phyloP scores from a whole-genome alignment of 2,113 vertebrate species.

The Rhombomys opimus region DNA sequence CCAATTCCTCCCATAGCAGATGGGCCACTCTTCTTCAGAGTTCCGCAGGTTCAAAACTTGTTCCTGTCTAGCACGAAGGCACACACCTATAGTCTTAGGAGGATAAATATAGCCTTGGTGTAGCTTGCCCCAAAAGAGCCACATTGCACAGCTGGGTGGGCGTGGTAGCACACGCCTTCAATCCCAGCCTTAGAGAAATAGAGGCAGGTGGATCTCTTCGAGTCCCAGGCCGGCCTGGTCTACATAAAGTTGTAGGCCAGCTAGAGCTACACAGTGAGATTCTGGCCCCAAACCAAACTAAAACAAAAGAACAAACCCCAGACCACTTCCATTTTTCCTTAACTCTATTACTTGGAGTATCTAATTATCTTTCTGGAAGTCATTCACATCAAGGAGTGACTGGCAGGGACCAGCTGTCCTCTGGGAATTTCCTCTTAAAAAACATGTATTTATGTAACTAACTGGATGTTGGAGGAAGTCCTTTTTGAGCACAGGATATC shows the following conservation, averaged over 20 bases:
- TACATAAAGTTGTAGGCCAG: neutral
- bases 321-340: neutral
- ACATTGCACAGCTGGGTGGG: neutral
- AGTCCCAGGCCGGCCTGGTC: neutral
- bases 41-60: neutral
- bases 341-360: neutral
- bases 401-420: neutral
- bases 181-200: neutral
- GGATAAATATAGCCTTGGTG: neutral
- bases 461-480: neutral
- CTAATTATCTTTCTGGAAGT: slow-evolving; percentile 18
- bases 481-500: neutral
- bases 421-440: slow-evolving; percentile 42
- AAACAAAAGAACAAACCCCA: neutral
- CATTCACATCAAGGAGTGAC: slow-evolving; percentile 25
- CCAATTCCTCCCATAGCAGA: neutral
- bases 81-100: neutral
- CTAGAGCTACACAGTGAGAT: neutral
- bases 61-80: neutral
- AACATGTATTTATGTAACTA: neutral
- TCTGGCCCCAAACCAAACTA: neutral
- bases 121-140: neutral
- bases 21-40: neutral
- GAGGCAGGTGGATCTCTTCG: neutral
- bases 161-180: neutral